Conservation (phyloP, 2,888 invertebrate genomes). For the Maniola hyperantus region DNA sequence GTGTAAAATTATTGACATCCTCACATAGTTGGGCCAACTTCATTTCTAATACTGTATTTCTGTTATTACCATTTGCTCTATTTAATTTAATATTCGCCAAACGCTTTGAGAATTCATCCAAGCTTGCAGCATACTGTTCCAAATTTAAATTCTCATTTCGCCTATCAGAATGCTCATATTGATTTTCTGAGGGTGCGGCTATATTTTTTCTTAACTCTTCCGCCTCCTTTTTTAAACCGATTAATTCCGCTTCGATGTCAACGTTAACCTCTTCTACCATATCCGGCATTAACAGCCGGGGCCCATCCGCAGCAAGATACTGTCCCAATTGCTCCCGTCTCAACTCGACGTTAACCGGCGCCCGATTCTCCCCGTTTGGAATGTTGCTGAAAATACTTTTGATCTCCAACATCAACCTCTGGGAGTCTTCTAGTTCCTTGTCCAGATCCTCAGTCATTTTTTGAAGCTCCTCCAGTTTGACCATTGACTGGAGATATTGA, state of each 20-base stretch:
- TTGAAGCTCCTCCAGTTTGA: constrained; percentile 63
- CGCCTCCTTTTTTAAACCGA: constrained; percentile 60
- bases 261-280: constrained; percentile 57
- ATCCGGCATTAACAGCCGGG: constrained; percentile 62
- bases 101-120: constrained; percentile 66
- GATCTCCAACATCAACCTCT: constrained; percentile 64
- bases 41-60: constrained; percentile 58
- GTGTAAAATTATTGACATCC: constrained; percentile 67
- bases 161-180: constrained; percentile 33
- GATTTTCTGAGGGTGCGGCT: constrained; percentile 36
- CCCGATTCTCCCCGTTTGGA: constrained; percentile 40
- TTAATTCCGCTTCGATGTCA: constrained; percentile 61
- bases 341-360: constrained; percentile 43
- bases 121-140: constrained; percentile 59
- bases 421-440: constrained; percentile 65
- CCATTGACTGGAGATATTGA: constrained; percentile 59
- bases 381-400: constrained; percentile 58
- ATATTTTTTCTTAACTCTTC: constrained; percentile 62
- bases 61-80: constrained; percentile 48
- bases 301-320: constrained; percentile 57
- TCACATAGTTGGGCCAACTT: constrained; percentile 49
- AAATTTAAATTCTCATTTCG: constrained; percentile 55
- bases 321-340: constrained; percentile 58
- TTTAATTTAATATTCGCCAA: constrained; percentile 59
- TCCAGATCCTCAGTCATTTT: constrained; percentile 64